Evolutionary conservation across 2,113 vertebrate genomes (phyloP).

Genomic region (Campylomormyrus tamandua): DNA sequence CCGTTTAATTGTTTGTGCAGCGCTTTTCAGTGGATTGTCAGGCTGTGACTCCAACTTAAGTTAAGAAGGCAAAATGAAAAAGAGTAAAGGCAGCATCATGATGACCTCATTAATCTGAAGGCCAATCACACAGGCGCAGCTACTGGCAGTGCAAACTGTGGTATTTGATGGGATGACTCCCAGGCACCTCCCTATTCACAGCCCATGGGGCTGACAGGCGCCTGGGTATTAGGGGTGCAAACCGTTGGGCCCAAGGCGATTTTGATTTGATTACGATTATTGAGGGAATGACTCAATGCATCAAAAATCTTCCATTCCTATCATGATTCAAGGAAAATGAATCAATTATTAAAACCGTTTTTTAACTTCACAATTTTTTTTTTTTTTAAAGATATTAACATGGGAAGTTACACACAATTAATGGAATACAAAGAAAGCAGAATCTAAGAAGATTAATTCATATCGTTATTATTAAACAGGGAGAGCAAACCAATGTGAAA

Average conservation of each 20-base stretch:
- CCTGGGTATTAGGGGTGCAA: background rate
- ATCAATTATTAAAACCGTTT: background rate
- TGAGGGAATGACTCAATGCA: background rate
- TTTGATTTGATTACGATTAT: background rate
- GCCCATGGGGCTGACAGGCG: background rate
- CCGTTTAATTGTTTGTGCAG: slow-evolving; percentile 2
- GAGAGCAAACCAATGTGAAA: background rate
- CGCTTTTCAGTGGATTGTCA: slow-evolving; percentile 14
- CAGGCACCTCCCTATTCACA: background rate
- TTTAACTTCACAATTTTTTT: background rate
- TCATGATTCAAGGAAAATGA: background rate
- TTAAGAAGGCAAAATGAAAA: background rate
- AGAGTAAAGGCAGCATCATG: background rate
- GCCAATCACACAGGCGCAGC: background rate
- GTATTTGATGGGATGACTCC: background rate
- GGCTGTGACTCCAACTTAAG: background rate
- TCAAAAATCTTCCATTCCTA: background rate
- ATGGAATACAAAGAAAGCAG: background rate
- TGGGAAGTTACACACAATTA: background rate
- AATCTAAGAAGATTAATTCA: background rate
- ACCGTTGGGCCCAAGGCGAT: background rate
- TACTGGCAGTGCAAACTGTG: background rate
- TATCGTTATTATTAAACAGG: background rate
- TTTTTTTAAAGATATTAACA: background rate
- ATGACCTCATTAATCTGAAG: background rate